Percentiles rank a stretch among this genome's conserved stretches.
phyloP scores from a whole-genome alignment of 2,113 vertebrate genomes.

The Acinonyx jubatus region DNA sequence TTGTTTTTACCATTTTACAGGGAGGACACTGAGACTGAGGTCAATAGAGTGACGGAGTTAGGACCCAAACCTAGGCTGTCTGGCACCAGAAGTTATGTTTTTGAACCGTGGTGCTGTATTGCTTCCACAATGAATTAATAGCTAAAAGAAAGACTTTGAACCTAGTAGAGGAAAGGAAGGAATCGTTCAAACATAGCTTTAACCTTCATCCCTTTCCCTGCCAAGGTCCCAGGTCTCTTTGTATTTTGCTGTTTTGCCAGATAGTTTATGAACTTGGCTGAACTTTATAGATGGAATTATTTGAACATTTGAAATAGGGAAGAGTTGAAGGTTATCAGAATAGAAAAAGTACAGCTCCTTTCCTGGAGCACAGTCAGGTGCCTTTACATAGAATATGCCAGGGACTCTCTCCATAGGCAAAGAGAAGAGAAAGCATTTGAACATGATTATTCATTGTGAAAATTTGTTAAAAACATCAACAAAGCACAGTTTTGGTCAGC shows the following conservation, averaged over 20 bases:
- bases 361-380: background rate
- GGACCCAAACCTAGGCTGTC: background rate
- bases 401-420: background rate
- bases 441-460: conserved; percentile 59
- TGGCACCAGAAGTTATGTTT: background rate
- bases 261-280: conserved; percentile 68
- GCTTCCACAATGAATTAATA: conserved; percentile 42
- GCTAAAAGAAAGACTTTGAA: conserved; percentile 66
- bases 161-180: conserved; percentile 45
- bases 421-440: conserved; percentile 20
- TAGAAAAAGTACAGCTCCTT: background rate
- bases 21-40: background rate
- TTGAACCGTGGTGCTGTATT: background rate
- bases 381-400: background rate
- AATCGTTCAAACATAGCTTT: conserved; percentile 52
- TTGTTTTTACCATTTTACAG: background rate
- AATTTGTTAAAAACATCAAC: conserved; percentile 56
- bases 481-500: conserved; percentile 51
- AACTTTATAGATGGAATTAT: conserved; percentile 59
- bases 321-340: conserved; percentile 70
- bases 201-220: conserved; percentile 61
- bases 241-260: conserved; percentile 67
- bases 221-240: conserved; percentile 60
- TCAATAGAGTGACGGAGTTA: background rate
- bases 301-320: conserved; percentile 64